These are phyloP conservation scores for Alethe castanea DNA, from an alignment of 2,113 vertebrate species.

Conservation along the genomic window DNA sequence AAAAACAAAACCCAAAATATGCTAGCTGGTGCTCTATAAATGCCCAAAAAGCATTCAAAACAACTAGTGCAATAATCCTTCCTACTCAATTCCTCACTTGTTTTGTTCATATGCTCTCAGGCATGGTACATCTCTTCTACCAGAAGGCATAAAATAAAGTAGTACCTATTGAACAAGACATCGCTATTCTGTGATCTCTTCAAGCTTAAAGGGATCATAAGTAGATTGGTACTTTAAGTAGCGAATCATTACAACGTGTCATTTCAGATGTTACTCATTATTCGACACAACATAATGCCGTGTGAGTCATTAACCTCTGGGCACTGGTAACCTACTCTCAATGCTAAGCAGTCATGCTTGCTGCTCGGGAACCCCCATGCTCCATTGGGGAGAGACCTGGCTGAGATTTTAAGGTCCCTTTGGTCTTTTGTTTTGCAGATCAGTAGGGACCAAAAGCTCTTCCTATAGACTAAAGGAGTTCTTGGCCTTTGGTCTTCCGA, in stretches of 20 bases:
- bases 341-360: constrained; percentile 50
- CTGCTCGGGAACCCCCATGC: constrained; percentile 35
- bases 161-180: constrained; percentile 52
- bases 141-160: not conserved
- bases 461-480: not conserved
- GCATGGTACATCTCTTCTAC: not conserved
- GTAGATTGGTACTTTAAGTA: constrained; percentile 48
- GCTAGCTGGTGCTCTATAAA: not conserved
- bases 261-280: constrained; percentile 66
- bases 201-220: constrained; percentile 45
- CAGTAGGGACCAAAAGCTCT: not conserved
- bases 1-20: not conserved
- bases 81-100: not conserved
- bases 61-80: constrained; percentile 28
- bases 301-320: constrained; percentile 67
- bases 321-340: constrained; percentile 50
- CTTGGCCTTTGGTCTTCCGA: constrained; percentile 11
- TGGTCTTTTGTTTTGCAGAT: constrained; percentile 43
- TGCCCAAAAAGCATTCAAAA: not conserved
- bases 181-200: constrained; percentile 28
- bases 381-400: not conserved
- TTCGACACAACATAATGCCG: constrained; percentile 44
- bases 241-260: constrained; percentile 61
- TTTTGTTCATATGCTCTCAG: not conserved
- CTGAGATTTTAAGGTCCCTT: constrained; percentile 5